These are phyloP conservation scores for Morphnarchus princeps DNA, from an alignment of 2,113 vertebrate species.

Conservation along the genomic window DNA sequence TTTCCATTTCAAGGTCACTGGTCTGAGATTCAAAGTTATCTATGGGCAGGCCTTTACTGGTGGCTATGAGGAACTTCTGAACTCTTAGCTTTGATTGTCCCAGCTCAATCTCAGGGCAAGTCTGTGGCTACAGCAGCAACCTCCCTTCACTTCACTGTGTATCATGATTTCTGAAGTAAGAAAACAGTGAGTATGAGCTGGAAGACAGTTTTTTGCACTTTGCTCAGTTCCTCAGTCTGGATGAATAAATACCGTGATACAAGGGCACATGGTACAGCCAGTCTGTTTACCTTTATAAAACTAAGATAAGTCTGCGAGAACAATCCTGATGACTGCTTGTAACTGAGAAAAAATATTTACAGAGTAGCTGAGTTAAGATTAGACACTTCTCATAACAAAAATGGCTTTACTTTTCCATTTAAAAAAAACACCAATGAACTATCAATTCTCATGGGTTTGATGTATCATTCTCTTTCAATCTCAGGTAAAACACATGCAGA, in stretches of 20 bases:
- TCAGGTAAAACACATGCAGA: not conserved
- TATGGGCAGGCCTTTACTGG: not conserved
- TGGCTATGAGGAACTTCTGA: not conserved
- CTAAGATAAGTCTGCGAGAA: not conserved
- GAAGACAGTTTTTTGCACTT: not conserved
- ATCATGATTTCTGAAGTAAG: not conserved
- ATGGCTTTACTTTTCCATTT: not conserved
- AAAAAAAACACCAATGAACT: not conserved
- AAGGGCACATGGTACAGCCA: not conserved
- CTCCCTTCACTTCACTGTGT: not conserved
- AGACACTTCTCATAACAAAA: not conserved
- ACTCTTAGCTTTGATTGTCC: not conserved
- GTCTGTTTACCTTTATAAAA: not conserved
- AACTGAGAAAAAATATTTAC: not conserved
- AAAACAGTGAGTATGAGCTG: not conserved
- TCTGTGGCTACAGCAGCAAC: not conserved
- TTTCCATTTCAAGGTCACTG: not conserved
- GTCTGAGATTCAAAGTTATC: not conserved
- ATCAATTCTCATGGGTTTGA: not conserved
- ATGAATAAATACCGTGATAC: rapidly evolving
- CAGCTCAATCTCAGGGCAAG: not conserved
- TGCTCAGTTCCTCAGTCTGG: not conserved
- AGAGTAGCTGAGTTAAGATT: not conserved
- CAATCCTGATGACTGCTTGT: not conserved
- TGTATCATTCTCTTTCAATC: not conserved